Percentiles rank a stretch among this genome's conserved stretches.
These are phyloP conservation scores for Nomada flava DNA, from an alignment of 2,888 invertebrate genomes.

Conservation along the genomic window DNA sequence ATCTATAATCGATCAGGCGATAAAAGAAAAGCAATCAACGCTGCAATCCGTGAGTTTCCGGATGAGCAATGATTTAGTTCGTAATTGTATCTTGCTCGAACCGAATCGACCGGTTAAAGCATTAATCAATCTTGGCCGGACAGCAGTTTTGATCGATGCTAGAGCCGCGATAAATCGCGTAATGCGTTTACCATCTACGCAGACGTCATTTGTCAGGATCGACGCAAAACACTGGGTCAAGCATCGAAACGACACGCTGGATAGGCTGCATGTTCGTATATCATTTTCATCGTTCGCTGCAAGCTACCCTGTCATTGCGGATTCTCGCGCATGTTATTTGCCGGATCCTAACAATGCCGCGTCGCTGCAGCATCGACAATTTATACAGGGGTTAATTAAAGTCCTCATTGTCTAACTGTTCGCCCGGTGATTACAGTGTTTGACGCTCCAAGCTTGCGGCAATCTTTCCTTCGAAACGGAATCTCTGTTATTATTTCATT, in stretches of 20 bases:
- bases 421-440: slow-evolving; percentile 18
- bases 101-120: neutral
- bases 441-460: neutral
- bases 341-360: slow-evolving; percentile 25
- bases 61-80: slow-evolving; percentile 2
- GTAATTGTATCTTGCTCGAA: neutral
- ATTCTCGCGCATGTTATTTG: slow-evolving; percentile 43
- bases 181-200: slow-evolving; percentile 23
- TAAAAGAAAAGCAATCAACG: too few species aligned
- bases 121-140: slow-evolving; percentile 20
- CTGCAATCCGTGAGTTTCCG: neutral
- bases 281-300: slow-evolving; percentile 46
- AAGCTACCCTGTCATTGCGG: slow-evolving; percentile 31
- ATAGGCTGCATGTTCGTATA: slow-evolving; percentile 40
- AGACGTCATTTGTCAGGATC: slow-evolving; percentile 51
- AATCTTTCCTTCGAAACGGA: neutral
- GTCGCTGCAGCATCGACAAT: slow-evolving; percentile 11
- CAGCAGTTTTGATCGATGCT: slow-evolving; percentile 12
- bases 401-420: slow-evolving; percentile 28
- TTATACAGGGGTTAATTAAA: slow-evolving; percentile 48
- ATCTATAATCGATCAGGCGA: too few species aligned
- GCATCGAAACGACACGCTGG: slow-evolving; percentile 30
- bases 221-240: slow-evolving; percentile 52
- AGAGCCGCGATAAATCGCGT: slow-evolving; percentile 7
- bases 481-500: neutral